Evolutionary conservation across 2,888 invertebrate species (phyloP).

Genomic region (Synergus gifuensis): DNA sequence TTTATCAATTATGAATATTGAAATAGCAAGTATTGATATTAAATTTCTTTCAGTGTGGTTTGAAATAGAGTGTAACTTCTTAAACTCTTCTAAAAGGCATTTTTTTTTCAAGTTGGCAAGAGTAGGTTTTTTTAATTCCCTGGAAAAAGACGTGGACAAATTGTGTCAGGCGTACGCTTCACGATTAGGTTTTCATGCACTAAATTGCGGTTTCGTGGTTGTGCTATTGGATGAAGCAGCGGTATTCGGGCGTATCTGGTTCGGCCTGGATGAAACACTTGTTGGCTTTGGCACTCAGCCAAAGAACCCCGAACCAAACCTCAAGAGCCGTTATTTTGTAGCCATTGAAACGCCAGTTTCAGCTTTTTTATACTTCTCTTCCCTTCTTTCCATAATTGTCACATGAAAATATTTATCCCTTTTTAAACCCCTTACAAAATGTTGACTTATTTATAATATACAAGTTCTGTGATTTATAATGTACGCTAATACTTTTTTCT

Average conservation of each 20-base stretch:
- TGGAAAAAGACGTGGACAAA: neutral
- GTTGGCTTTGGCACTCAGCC: constrained; percentile 70
- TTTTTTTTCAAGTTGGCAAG: neutral
- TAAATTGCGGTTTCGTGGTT: constrained; percentile 38
- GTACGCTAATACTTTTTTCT: neutral
- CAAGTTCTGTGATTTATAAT: neutral
- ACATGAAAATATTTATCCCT: neutral
- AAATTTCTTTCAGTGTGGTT: too few species aligned
- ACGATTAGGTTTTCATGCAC: constrained; percentile 33
- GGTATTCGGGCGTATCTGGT: constrained; percentile 55
- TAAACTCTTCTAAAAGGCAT: neutral
- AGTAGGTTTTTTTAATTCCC: neutral
- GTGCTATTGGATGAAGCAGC: constrained; percentile 32
- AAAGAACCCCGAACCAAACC: constrained; percentile 42
- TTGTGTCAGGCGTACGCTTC: constrained; percentile 11
- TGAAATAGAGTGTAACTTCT: neutral
- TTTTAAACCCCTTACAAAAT: neutral
- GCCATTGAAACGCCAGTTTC: constrained; percentile 36
- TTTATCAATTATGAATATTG: too few species aligned
- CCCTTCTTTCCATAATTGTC: neutral
- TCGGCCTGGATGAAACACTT: constrained; percentile 70
- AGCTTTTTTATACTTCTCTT: constrained; percentile 15
- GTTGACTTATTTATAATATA: neutral
- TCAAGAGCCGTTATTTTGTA: constrained; percentile 23
- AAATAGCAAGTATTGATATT: too few species aligned